Base-by-base conservation (phyloP, 2,113 vertebrate genomes). In the Thamnophis sirtalis region DNA sequence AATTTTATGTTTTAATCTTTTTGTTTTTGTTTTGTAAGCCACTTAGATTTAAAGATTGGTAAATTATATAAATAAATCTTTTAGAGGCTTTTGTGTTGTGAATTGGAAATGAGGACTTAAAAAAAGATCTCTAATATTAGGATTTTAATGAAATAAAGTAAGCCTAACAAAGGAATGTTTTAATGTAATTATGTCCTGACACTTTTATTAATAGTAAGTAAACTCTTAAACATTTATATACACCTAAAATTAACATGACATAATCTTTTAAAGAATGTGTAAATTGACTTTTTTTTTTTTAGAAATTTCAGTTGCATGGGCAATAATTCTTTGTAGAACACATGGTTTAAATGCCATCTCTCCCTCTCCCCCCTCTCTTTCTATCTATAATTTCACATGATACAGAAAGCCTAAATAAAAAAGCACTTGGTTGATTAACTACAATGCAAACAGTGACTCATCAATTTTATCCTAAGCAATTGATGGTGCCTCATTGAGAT, bases 401-500 rank as follows among this genome's bases (percentile, higher is more conserved):
- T 28, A 26, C 60, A 63, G 60, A 63, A 63, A 63, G 26, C 10
- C 1, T 68, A 68, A 73, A 73, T 73, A 38, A 68, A 58, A n/a
- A 63, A 91, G 93, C 94, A 94, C 92, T 86, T 91, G 89, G 5
- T 43, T 88, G 24, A 93, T 91, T 92, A 92, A 92, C 89, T 7
- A 15, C 49, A 92, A 51, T 80, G 93, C 93, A 91, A 95, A 87
- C 5, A 68, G 43, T 92, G 91, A 93, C 33, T 96, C 95, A 94
- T 89, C 89, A 68, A 92, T 94, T 48, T 94, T 85, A 91, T 73
- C n/a, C 63, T 92, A 80, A 80, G 33, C 50, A 92, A 85, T 51
- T 93, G 63, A 93, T 95, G 93, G 68, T 94, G 89, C 86, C 53
- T 87, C 84, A 95, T 95, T 92, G 95, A 93, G 93, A 95, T 94